phyloP scores from a whole-genome alignment of 2,113 vertebrate species.

The Sialia sialis region DNA sequence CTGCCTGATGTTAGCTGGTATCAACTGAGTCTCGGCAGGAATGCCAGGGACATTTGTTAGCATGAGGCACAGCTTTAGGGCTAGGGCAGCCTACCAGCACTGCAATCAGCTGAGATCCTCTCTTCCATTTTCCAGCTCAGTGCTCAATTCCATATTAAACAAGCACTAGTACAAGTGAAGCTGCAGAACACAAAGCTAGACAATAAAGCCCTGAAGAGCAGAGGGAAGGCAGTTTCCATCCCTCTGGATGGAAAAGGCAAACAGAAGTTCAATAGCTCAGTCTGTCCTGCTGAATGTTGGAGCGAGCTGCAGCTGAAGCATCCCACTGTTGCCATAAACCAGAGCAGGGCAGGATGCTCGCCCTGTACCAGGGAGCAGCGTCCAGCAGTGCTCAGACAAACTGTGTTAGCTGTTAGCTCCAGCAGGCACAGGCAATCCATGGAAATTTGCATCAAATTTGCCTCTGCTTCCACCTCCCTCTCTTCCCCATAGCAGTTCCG shows the following conservation, averaged over 20 bases:
- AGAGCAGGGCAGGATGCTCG: not conserved
- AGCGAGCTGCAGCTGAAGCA: not conserved
- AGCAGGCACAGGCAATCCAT: not conserved
- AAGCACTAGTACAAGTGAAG: constrained; percentile 38
- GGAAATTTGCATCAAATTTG: not conserved
- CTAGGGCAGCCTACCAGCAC: constrained; percentile 57
- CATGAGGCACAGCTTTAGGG: constrained; percentile 49
- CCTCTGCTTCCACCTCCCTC: not conserved
- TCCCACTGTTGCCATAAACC: not conserved
- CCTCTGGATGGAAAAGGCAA: not conserved
- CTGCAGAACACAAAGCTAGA: constrained; percentile 10
- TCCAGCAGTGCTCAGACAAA: not conserved
- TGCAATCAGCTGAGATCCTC: constrained; percentile 37
- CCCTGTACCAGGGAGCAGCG: not conserved
- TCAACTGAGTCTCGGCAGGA: not conserved
- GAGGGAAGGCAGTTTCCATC: constrained; percentile 6
- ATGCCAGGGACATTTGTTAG: constrained; percentile 44
- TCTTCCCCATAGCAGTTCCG: not conserved
- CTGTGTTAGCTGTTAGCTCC: not conserved
- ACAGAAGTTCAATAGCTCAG: constrained; percentile 29
- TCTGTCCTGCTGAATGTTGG: not conserved
- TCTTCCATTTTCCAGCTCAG: constrained; percentile 59
- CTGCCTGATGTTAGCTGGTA: constrained; percentile 25
- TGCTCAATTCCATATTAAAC: constrained; percentile 57
- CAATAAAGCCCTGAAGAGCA: constrained; percentile 31